Base-by-base conservation (phyloP, 2,797 vertebrate genomes). In the Acipenser ruthenus region DNA sequence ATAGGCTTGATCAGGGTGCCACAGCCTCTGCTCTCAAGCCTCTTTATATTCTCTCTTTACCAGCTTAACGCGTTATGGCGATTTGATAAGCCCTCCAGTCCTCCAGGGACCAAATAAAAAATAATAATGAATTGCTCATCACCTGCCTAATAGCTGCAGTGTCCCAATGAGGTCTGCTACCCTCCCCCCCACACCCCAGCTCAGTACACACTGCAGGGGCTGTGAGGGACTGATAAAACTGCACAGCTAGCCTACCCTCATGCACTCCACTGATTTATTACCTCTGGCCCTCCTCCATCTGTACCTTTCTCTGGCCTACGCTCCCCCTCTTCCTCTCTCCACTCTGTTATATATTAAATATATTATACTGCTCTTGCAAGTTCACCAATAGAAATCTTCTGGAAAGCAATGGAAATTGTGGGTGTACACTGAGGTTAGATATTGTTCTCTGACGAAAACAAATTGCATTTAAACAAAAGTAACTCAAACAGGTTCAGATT, bases 51-150 rank as follows among this genome's bases (percentile, higher is more conserved):
- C n/a, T 55, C n/a, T 55, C 52, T 55, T 55, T 55, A 55, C 9
- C 52, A 55, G 52, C 52, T 55, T 55, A 55, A 55, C 52, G n/a
- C 6, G 9, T 55, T 55, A 55, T 55, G 52, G 52, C 52, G 52
- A 55, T 55, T 55, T 55, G 52, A 55, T 55, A 55, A 55, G 52
- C 52, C 9, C n/a, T n/a, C 52, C 9, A 55, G 52, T 55, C 52
- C 52, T 10, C n/a, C 52, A 55, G 52, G 52, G 52, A 55, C 52
- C 52, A 9, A 3, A 55, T 55, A 55, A 55, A 55, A 55, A 10
- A 55, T 37, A 55, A 55, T 55, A 55, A 55, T 55, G 52, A 55
- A 55, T 55, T 55, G 52, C 52, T 55, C 52, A n/a, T 55, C 52
- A 55, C 52, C 52, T n/a, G n/a, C n/a, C n/a, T 55, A 55, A 55